Evolutionary conservation across 2,888 invertebrate genomes (phyloP).

Genomic region (Lissonota sp.): DNA sequence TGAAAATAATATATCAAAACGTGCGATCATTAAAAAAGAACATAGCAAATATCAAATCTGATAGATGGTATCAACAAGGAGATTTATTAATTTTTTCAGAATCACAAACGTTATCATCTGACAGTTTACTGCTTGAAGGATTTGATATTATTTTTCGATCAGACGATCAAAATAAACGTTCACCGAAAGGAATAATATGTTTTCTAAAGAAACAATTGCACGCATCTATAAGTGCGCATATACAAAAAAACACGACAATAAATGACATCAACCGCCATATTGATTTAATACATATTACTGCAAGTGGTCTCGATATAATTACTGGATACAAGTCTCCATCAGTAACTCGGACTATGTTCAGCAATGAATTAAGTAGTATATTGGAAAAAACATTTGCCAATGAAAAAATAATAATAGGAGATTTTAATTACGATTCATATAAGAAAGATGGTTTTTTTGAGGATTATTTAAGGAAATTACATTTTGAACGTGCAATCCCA

Average conservation of each 20-base stretch:
- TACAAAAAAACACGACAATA: constrained; percentile 20
- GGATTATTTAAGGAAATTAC: constrained; percentile 31
- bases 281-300: constrained; percentile 37
- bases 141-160: constrained; percentile 35
- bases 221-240: constrained; percentile 14
- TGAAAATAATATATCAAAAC: constrained; percentile 54
- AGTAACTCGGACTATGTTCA: constrained; percentile 23
- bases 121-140: constrained; percentile 21
- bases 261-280: constrained; percentile 40
- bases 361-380: constrained; percentile 14
- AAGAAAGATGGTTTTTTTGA: constrained; percentile 36
- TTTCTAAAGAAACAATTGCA: constrained; percentile 16
- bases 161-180: constrained; percentile 21
- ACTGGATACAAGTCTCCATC: constrained; percentile 54
- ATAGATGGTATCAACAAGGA: constrained; percentile 47
- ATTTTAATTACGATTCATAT: constrained; percentile 49
- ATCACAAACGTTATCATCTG: constrained; percentile 29
- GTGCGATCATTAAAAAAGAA: constrained; percentile 50
- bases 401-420: constrained; percentile 31
- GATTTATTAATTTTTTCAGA: constrained; percentile 53
- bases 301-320: constrained; percentile 30
- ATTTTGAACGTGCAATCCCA: constrained; percentile 46
- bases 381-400: background rate
- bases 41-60: constrained; percentile 23
- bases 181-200: constrained; percentile 45